Base-by-base conservation (phyloP, 2,888 invertebrate species). In the Axea sp. region DNA sequence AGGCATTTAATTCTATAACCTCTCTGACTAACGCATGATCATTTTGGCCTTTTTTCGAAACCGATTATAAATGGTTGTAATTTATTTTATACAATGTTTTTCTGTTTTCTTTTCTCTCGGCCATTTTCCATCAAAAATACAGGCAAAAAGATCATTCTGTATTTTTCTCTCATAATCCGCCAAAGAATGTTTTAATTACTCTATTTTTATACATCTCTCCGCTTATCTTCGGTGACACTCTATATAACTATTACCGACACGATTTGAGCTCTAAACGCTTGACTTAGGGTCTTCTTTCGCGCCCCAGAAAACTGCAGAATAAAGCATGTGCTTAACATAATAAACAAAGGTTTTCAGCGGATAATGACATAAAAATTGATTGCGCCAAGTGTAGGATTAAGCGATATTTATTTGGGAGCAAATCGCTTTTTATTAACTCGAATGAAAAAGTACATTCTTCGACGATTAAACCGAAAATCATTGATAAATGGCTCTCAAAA, bases 321-420 rank as follows among this genome's bases (percentile, higher is more conserved):
- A 59, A 68, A 68, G 67, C 47, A 67, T 49, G 57, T 67, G 51
- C 49, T 68, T 68, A 68, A 51, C 41, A 51, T 68, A 68, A 67
- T 67, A 67, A 67, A 67, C 67, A 57, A 67, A 67, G 28, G 47
- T 67, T 65, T 47, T 15, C 28, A 17, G 4, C 9, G 47, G 55
- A 67, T 67, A 37, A 67, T 47, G 55, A 57, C 47, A 67, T 57
- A 67, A 47, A 67, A 57, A 67, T 57, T 65, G 65, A 45, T 37
- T 45, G 7, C 33, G n/a, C 45, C 7, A 26, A 65, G 55, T 55
- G 53, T 55, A 45, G 37, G 65, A 65, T 55, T 65, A 55, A 65
- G 22, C 26, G 45, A 53, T 43, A 55, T 65, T 65, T 65, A 65
- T 65, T 33, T n/a, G 19, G 8, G 9, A 45, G 12, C 37, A 65